These are phyloP conservation scores for Notocelia uddmanniana DNA, from an alignment of 2,888 invertebrate genomes.

Conservation along the genomic window DNA sequence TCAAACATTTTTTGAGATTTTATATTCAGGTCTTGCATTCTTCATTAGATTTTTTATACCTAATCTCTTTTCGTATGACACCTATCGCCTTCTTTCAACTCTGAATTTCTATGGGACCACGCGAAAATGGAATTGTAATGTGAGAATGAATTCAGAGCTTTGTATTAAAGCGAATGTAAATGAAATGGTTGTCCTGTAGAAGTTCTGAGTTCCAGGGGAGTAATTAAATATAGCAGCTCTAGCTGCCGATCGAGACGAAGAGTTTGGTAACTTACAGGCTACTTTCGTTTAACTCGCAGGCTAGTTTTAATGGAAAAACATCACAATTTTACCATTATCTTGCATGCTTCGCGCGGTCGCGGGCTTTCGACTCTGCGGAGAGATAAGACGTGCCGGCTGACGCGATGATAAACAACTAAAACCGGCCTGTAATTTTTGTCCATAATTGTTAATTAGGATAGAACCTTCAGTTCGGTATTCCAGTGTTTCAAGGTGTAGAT, in stretches of 20 bases:
- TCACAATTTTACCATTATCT: constrained; percentile 85
- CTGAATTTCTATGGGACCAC: constrained; percentile 56
- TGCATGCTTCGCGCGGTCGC: constrained; percentile 68
- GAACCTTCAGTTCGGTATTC: constrained; percentile 75
- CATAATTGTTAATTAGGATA: constrained; percentile 80
- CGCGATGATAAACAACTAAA: constrained; percentile 70
- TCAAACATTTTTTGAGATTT: constrained; percentile 65
- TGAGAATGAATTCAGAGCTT: constrained; percentile 45
- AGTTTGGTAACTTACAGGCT: constrained; percentile 51
- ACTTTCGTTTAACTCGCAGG: too few relatives aligned
- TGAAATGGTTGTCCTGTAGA: constrained; percentile 41
- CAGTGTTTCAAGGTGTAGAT: constrained; percentile 78
- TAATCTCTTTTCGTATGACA: constrained; percentile 53
- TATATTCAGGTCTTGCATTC: constrained; percentile 64
- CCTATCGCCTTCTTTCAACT: constrained; percentile 56
- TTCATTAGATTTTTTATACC: constrained; percentile 52
- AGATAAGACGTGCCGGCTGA: constrained; percentile 76
- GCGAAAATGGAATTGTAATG: constrained; percentile 44
- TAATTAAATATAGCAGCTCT: constrained; percentile 41
- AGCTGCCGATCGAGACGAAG: constrained; percentile 50
- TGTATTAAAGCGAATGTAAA: constrained; percentile 27
- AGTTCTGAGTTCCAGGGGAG: constrained; percentile 49
- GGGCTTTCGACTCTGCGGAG: constrained; percentile 66
- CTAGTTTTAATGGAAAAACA: constrained; percentile 77
- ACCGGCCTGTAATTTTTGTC: constrained; percentile 81